Conservation (phyloP, 2,888 invertebrate genomes). For the Melipona beecheii region DNA sequence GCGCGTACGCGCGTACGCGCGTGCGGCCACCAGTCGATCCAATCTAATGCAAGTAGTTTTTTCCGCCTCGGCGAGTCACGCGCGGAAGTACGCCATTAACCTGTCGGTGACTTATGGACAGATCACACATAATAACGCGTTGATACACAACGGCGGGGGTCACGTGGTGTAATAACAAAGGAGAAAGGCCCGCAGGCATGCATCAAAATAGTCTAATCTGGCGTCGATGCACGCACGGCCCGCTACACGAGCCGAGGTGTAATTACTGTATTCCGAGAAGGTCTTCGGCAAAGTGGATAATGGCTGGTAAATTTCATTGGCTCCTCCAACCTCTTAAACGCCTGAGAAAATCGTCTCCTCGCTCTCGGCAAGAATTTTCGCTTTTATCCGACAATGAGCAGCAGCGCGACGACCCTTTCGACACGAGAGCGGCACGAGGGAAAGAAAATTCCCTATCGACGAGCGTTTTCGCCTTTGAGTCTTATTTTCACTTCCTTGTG, state of each 20-base stretch:
- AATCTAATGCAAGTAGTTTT: conserved; percentile 51
- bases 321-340: conserved; percentile 17
- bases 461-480: background rate
- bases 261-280: conserved; percentile 61
- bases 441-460: background rate
- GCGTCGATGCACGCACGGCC: conserved; percentile 40
- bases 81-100: conserved; percentile 69
- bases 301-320: conserved; percentile 39
- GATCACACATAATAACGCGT: conserved; percentile 62
- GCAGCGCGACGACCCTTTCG: too few species aligned
- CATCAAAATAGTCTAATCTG: conserved; percentile 52
- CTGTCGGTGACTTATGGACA: conserved; percentile 72
- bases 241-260: conserved; percentile 36
- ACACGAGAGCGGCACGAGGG: background rate
- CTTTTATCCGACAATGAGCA: background rate
- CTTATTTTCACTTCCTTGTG: background rate
- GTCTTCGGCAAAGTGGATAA: conserved; percentile 51
- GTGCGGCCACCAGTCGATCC: conserved; percentile 26
- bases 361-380: conserved; percentile 4
- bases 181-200: conserved; percentile 37
- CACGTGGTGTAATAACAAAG: conserved; percentile 41
- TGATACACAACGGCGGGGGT: conserved; percentile 49
- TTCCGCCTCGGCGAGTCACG: conserved; percentile 43
- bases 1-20: background rate
- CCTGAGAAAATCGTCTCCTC: background rate